Evolutionary conservation across 2,888 invertebrate species (phyloP), one percentile per base, ranked within the genome.

Genomic region (Drosophila setosimentum): DNA sequence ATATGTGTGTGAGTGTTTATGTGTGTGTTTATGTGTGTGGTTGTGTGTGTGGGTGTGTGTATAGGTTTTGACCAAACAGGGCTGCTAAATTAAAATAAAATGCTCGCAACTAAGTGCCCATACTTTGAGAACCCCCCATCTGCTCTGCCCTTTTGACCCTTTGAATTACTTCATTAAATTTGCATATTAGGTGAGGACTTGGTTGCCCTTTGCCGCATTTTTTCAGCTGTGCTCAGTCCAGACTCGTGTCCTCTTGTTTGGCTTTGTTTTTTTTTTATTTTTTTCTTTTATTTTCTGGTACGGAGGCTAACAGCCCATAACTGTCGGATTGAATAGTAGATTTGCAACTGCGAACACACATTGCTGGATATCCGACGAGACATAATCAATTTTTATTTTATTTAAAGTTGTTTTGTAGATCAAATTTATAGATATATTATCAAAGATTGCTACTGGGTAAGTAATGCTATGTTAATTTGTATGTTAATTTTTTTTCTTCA

Each of bases 131-230:
- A 24, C 45, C n/a, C 45, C 45, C 16, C 24, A 40, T n/a, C 16
- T n/a, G 8, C 29, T 37, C 29, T 50, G 33, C 54, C 62, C 48
- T 66, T 68, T 59, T 65, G 73, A 89, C 80, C 80, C 83, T 87
- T 87, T 71, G 78, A 86, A 87, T 91, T 91, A 88, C 86, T 91
- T 89, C 90, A 89, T 89, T 89, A 91, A 87, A 89, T 85, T 89
- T 90, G 86, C 91, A 91, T 91, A 87, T 90, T 88, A 86, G 87
- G 89, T 86, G 77, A 72, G 90, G 83, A 88, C 83, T 89, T 88
- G 81, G 75, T 79, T 78, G 86, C 68, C 73, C 69, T 72, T 78
- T 82, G 60, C 84, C 84, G 68, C 82, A 85, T 58, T 79, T 76
- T 76, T 78, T 73, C 59, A 83, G 57, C 66, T 67, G 45, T 21